These are phyloP conservation scores for Dermolepida albohirtum DNA, from an alignment of 2,888 invertebrate genomes.

Conservation along the genomic window DNA sequence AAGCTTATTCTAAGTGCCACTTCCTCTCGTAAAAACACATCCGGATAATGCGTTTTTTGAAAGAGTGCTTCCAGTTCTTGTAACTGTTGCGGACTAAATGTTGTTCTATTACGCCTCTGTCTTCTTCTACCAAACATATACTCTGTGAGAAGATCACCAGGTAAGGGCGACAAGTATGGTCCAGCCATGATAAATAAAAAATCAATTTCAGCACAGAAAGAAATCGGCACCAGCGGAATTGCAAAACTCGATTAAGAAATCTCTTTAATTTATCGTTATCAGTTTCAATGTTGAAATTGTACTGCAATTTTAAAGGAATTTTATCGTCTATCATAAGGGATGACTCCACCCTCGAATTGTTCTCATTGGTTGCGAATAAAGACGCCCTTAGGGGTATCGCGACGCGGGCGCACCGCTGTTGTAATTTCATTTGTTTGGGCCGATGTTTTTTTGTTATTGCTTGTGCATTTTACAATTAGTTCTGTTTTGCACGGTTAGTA, in stretches of 20 bases:
- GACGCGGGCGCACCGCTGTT: slow-evolving; percentile 59
- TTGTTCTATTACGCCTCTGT: slow-evolving; percentile 91
- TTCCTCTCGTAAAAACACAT: slow-evolving; percentile 89
- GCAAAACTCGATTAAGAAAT: not conserved
- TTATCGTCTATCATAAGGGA: slow-evolving; percentile 53
- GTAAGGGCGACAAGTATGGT: slow-evolving; percentile 86
- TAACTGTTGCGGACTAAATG: slow-evolving; percentile 93
- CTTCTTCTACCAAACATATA: slow-evolving; percentile 92
- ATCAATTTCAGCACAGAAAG: too few species aligned
- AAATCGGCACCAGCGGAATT: slow-evolving; percentile 2
- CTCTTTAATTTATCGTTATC: slow-evolving; percentile 32
- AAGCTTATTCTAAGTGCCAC: slow-evolving; percentile 90
- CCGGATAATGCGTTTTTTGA: slow-evolving; percentile 95
- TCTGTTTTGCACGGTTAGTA: slow-evolving; percentile 23
- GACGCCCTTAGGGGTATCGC: slow-evolving; percentile 61
- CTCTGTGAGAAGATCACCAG: slow-evolving; percentile 89
- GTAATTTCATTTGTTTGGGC: slow-evolving; percentile 42
- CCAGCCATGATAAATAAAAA: slow-evolving; percentile 75
- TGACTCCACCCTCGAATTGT: slow-evolving; percentile 61
- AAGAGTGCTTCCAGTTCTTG: slow-evolving; percentile 92
- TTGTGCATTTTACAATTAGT: slow-evolving; percentile 29
- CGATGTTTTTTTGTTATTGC: slow-evolving; percentile 30
- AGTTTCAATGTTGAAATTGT: slow-evolving; percentile 45
- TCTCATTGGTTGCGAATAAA: slow-evolving; percentile 58
- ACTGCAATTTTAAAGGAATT: slow-evolving; percentile 52